These are phyloP conservation scores for Scaptodrosophila lebanonensis DNA, from an alignment of 1,140 invertebrate species.

Conservation along the genomic window DNA sequence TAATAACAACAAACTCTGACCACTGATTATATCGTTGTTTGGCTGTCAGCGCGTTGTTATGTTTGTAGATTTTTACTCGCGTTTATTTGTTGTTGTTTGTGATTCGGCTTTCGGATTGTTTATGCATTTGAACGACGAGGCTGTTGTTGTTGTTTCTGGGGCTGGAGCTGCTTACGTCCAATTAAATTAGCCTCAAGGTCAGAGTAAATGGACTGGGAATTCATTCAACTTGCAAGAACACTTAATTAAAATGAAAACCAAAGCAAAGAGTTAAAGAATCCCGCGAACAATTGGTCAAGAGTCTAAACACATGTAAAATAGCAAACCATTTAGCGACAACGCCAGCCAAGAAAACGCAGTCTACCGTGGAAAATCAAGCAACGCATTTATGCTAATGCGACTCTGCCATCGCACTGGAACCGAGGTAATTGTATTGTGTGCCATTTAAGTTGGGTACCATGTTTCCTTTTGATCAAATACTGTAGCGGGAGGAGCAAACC, in stretches of 20 bases:
- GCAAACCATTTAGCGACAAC: not conserved
- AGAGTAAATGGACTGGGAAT: conserved; percentile 45
- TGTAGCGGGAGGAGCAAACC: too few species aligned
- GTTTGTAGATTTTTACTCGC: conserved; percentile 14
- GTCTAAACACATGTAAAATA: too few species aligned
- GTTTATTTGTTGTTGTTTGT: conserved; percentile 54
- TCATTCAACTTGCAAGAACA: not conserved
- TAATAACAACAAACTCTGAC: conserved; percentile 12
- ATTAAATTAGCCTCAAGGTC: conserved; percentile 66
- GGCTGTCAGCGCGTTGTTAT: conserved; percentile 18
- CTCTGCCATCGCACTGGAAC: conserved; percentile 2
- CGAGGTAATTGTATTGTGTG: too few species aligned
- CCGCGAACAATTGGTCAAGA: conserved; percentile 10
- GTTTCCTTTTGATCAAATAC: too few species aligned
- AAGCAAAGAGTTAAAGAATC: not conserved
- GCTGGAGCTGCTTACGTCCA: too few species aligned
- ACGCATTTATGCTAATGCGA: conserved; percentile 7
- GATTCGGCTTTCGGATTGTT: too few species aligned
- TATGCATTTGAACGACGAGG: too few species aligned
- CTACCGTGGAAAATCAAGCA: conserved; percentile 28
- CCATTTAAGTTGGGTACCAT: too few species aligned
- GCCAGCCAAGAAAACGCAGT: conserved; percentile 29
- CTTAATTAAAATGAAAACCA: conserved; percentile 30
- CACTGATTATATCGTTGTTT: conserved; percentile 52
- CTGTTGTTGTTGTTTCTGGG: too few species aligned